phyloP scores from a whole-genome alignment of 2,113 vertebrate genomes.

The Brienomyrus longianalis region DNA sequence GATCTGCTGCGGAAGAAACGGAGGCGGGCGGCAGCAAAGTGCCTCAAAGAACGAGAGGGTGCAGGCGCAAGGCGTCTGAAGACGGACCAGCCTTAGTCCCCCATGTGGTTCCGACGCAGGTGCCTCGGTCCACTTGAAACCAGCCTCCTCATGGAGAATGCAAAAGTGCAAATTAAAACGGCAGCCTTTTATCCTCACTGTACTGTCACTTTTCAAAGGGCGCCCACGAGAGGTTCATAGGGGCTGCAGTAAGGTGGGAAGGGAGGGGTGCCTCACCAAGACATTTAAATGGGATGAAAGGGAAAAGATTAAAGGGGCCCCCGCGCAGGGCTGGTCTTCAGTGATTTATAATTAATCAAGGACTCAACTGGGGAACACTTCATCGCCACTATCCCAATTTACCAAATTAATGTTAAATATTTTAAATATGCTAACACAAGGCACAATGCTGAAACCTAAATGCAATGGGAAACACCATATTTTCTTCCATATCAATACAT shows the following conservation, averaged over 20 bases:
- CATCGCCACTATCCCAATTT: not conserved
- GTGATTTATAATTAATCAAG: constrained; percentile 46
- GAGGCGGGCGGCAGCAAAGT: not conserved
- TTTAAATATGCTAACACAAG: not conserved
- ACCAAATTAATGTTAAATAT: constrained; percentile 21
- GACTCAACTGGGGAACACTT: constrained; percentile 23
- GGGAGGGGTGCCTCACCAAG: constrained; percentile 14
- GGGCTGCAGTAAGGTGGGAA: not conserved
- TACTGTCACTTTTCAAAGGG: constrained; percentile 16
- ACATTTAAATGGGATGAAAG: constrained; percentile 42
- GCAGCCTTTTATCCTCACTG: constrained; percentile 11
- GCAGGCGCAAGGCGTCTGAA: not conserved
- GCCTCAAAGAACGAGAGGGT: not conserved
- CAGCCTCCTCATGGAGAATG: not conserved
- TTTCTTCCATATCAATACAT: not conserved
- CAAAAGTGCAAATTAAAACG: constrained; percentile 12
- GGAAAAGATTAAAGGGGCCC: constrained; percentile 34
- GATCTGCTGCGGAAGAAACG: not conserved
- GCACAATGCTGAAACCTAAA: not conserved
- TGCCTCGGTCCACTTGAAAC: not conserved
- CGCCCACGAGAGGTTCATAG: not conserved
- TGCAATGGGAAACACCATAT: not conserved
- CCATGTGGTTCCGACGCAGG: not conserved
- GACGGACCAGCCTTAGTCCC: not conserved
- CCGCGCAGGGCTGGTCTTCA: constrained; percentile 31